Evolutionary conservation across 2,113 vertebrate genomes (phyloP), one percentile per base, ranked within the genome.

Genomic region (Terrapene triunguis): DNA sequence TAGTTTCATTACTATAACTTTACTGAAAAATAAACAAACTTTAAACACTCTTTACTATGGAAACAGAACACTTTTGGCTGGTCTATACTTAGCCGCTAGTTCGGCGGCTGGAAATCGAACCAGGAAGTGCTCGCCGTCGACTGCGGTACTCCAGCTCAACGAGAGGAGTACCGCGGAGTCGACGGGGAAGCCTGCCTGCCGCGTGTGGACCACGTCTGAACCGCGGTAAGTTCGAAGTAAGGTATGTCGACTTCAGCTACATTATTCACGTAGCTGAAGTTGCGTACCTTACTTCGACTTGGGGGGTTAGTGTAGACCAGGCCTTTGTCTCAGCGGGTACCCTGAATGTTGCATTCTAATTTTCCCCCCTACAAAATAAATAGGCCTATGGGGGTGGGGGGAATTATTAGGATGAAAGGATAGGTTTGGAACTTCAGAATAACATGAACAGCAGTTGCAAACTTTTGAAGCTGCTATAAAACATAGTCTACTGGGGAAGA

Each of bases 21-120:
- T 95, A 90, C 89, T 95, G 87, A 95, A 96, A 94, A 93, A 95
- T 94, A 96, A 97, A 96, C 80, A 97, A 93, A 90, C 69, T 90
- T 94, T 89, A 96, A 94, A 80, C 74, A 90, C 51, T 95, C 95
- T 96, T 97, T 93, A 88, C 85, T 94, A 95, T 91, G 94, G 94
- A 96, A 97, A 95, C 91, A 95, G 90, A 88, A 94, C 51, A 94
- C 95, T 95, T n/a, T n/a, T n/a, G n/a, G n/a, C n/a, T n/a, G n/a
- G n/a, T n/a, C n/a, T n/a, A n/a, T n/a, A n/a, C n/a, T n/a, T n/a
- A n/a, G n/a, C n/a, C n/a, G n/a, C n/a, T n/a, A n/a, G n/a, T n/a
- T n/a, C n/a, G n/a, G n/a, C n/a, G n/a, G n/a, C n/a, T n/a, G n/a
- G n/a, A n/a, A n/a, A n/a, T n/a, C n/a, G n/a, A n/a, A n/a, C n/a